Conservation (phyloP, 2,113 vertebrate species). For the Monopterus albus region DNA sequence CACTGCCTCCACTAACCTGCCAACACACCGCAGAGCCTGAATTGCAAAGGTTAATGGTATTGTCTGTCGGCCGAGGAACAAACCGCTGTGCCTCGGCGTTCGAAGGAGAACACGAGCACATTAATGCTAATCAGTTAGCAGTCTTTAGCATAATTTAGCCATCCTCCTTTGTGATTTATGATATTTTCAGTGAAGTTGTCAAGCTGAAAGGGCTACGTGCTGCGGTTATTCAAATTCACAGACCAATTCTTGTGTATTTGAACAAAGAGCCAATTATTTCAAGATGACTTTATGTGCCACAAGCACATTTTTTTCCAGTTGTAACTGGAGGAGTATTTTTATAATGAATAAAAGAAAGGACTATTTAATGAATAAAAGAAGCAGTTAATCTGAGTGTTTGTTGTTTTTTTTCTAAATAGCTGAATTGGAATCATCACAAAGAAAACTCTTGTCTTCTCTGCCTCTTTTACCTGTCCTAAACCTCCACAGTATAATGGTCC, state of each 20-base stretch:
- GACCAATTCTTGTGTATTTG: slow-evolving; percentile 36
- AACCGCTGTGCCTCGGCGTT: slow-evolving; percentile 79
- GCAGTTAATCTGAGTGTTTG: no score
- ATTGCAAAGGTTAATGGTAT: slow-evolving; percentile 99
- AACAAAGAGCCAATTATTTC: slow-evolving; percentile 26
- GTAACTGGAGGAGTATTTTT: neutral
- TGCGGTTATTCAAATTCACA: slow-evolving; percentile 69
- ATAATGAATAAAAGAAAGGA: neutral
- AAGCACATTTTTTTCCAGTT: neutral
- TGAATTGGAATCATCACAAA: neutral
- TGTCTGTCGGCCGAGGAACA: slow-evolving; percentile 89
- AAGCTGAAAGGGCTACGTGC: slow-evolving; percentile 56
- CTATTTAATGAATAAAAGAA: neutral
- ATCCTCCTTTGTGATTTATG: slow-evolving; percentile 78
- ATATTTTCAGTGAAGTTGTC: slow-evolving; percentile 65
- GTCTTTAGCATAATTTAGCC: slow-evolving; percentile 81
- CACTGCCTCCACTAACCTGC: slow-evolving; percentile 90
- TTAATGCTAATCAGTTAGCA: slow-evolving; percentile 83
- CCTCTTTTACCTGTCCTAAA: slow-evolving; percentile 56
- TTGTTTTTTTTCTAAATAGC: no score
- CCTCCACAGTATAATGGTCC: neutral
- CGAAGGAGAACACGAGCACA: slow-evolving; percentile 80
- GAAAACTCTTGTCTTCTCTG: neutral
- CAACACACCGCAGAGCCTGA: slow-evolving; percentile 86
- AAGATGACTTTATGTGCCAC: slow-evolving; percentile 14